A percentile compares a stretch with the other conserved stretches of the same genome.
phyloP scores from a whole-genome alignment of 2,797 vertebrate species.

The Crypturellus tataupa region DNA sequence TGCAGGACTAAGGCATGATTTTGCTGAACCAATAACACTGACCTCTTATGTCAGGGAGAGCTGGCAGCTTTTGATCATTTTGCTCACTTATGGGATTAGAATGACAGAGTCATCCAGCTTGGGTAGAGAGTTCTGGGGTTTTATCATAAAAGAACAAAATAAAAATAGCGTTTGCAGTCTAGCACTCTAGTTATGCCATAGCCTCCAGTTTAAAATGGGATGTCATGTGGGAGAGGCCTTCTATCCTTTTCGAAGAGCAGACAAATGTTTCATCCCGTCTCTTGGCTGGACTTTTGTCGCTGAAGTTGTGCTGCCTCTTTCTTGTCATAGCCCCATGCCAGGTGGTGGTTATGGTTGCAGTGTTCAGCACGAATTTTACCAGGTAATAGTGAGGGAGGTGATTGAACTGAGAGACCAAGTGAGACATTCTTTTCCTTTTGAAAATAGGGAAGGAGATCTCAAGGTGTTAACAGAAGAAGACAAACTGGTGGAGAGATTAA shows the following conservation, averaged over 20 bases:
- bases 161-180: neutral
- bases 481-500: neutral
- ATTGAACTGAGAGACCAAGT: neutral
- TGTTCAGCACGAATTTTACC: neutral
- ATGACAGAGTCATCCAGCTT: neutral
- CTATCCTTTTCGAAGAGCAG: neutral
- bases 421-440: neutral
- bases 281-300: neutral
- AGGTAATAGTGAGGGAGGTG: neutral
- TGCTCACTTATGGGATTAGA: neutral
- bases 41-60: neutral
- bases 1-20: neutral
- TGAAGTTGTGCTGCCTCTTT: neutral
- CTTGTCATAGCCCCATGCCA: neutral
- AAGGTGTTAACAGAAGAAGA: neutral
- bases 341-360: neutral
- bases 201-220: neutral
- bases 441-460: neutral
- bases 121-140: neutral
- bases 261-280: neutral
- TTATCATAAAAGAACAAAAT: neutral
- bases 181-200: neutral
- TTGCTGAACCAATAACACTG: neutral
- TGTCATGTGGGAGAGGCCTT: neutral
- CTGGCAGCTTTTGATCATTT: neutral